Conservation (phyloP, 2,113 vertebrate genomes). For the Scophthalmus maximus region DNA sequence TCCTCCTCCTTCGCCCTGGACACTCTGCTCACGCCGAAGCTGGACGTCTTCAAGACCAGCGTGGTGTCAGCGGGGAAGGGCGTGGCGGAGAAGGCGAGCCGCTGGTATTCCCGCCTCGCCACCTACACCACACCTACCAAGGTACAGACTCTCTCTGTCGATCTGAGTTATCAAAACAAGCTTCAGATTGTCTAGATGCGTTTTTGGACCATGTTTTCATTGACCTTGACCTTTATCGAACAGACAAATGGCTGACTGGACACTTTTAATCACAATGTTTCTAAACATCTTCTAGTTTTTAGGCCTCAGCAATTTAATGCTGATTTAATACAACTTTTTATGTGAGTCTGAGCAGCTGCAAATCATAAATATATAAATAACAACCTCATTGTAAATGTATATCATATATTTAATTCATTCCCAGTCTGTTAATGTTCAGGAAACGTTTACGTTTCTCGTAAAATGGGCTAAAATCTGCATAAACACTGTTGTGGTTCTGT, state of each 20-base stretch:
- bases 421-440: neutral
- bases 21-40: constrained; percentile 89
- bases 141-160: constrained; percentile 72
- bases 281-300: too few species aligned
- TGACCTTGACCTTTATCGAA: too few species aligned
- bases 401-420: neutral
- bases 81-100: constrained; percentile 94
- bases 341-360: neutral
- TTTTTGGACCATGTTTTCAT: too few species aligned
- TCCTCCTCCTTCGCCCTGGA: constrained; percentile 88
- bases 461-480: neutral
- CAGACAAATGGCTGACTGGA: neutral
- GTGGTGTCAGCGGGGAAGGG: constrained; percentile 93
- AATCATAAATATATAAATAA: neutral
- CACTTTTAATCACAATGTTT: neutral
- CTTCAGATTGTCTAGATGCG: too few species aligned
- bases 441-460: neutral
- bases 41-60: constrained; percentile 92
- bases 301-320: too few species aligned
- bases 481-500: neutral
- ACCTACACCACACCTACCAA: constrained; percentile 88
- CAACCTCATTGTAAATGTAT: neutral
- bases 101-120: constrained; percentile 91
- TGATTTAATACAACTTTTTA: too few species aligned
- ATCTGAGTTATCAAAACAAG: neutral